Evolutionary conservation across 2,888 invertebrate genomes (phyloP), one percentile per base, ranked within the genome.

Genomic region (Aleiodes testaceus): DNA sequence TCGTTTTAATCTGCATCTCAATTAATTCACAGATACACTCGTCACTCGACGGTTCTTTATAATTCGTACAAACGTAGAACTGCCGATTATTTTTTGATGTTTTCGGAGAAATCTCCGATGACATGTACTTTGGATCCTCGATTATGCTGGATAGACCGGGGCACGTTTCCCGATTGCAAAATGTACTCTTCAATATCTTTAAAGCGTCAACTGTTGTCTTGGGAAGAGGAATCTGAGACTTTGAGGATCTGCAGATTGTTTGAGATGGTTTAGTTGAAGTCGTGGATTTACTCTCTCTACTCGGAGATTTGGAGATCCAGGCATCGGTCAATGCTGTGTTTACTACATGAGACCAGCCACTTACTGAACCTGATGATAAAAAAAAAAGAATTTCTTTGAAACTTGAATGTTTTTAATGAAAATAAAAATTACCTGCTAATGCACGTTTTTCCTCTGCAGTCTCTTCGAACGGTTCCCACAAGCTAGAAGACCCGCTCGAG

Each of bases 161-260:
- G 12, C 74, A 79, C 7, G 45, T 75, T 12, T 77, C 73, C 12
- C 36, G 74, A 30, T 16, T 74, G 68, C 79, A 80, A 71, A 81
- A 81, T 7, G 79, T 75, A 26, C 70, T 70, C 66, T 79, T 81
- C 22, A 81, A 73, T 69, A 80, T 63, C 36, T 72, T 66, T 3
- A 80, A 63, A 26, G 79, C 79, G 20, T 74, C 71, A 4, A 49
- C 64, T 9, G 76, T 66, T 1, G 22, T 45, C 20, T 67, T 74
- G 36, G 3, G 52, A 42, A 20, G 50, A 26, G 47, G 74, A 63
- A 18, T 74, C 1, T 52, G 36, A 1, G 50, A 44, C 6, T 16
- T 49, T 4, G 14, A 55, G 22, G 20, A 20, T 45, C 18, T 63
- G 45, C 22, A 63, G 20, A 20, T 22, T 30, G 26, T 45, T 44